Evolutionary conservation across 2,888 invertebrate genomes (phyloP), one percentile per base, ranked within the genome.

Genomic region (Physocephala rufipes): DNA sequence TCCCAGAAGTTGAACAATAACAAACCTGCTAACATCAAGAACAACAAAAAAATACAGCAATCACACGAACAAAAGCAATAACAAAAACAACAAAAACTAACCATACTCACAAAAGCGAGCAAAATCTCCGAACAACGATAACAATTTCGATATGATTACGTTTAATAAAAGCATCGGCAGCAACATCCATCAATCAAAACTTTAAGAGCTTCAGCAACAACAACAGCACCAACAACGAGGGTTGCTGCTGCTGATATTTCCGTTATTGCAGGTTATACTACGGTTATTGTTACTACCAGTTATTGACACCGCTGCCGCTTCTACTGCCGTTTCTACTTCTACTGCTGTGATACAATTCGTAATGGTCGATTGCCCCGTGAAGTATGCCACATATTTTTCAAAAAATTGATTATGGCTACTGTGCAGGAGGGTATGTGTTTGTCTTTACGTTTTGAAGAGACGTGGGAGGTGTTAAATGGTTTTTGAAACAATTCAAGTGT

Each of bases 401-500:
- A 49, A 15, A 15, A n/a, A n/a, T n/a, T n/a, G n/a, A n/a, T n/a
- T n/a, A 7, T 19, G 49, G 49, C 49, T 36, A 36, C 36, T 4
- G 36, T 36, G 9, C 9, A 36, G 9, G 9, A 36, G 36, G 36
- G 36, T 9, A 4, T 7, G 36, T 9, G 9, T 36, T 9, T 9
- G 5, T 36, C 36, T 36, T 36, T 7, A 9, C 5, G 36, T 9
- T 36, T 7, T 36, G 36, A 36, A 36, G 36, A 36, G 9, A 9
- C 4, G 36, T 4, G 55, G 24, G 55, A 7, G 15, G 24, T 24
- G 58, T 28, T 24, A 28, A 58, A 16, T 9, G 58, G 26, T 28
- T 58, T n/a, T 58, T 24, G 2, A 28, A 58, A 58, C 26, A 58
- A 58, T 58, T 58, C 76, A 72, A 74, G 72, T 77, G 76, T 76